phyloP scores from a whole-genome alignment of 1,140 invertebrate genomes.

The Teleogryllus occipitalis region DNA sequence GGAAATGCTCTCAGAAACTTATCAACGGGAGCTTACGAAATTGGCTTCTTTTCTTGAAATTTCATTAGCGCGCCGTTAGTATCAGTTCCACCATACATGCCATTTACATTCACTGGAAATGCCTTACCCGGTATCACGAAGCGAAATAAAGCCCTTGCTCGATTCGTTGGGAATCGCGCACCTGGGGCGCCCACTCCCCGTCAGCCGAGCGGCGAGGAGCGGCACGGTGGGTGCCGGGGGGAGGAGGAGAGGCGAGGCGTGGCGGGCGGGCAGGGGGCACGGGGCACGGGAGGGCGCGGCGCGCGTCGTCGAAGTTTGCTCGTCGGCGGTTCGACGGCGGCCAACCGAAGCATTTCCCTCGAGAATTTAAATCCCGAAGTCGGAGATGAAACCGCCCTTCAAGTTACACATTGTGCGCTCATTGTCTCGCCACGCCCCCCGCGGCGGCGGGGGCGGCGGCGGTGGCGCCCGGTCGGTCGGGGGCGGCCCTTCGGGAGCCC shows the following conservation, averaged over 20 bases:
- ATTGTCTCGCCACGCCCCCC: not conserved
- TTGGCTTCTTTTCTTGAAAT: no score
- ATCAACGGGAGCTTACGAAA: no score
- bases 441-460: no score
- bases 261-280: no score
- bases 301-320: not conserved
- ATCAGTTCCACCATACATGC: no score
- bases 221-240: no score
- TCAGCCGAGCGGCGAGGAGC: not conserved
- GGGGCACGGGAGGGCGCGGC: not conserved
- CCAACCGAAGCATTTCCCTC: not conserved
- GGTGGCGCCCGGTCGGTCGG: not conserved
- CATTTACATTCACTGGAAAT: no score
- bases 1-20: no score
- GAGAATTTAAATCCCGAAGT: not conserved
- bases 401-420: not conserved
- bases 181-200: not conserved
- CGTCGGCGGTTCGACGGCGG: not conserved
- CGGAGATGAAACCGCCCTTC: not conserved
- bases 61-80: no score
- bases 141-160: not conserved
- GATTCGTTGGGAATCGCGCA: not conserved
- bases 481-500: no score
- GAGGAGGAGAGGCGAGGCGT: no score
- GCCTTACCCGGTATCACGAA: no score